phyloP scores from a whole-genome alignment of 2,797 vertebrate species.

The Okamejei kenojei region DNA sequence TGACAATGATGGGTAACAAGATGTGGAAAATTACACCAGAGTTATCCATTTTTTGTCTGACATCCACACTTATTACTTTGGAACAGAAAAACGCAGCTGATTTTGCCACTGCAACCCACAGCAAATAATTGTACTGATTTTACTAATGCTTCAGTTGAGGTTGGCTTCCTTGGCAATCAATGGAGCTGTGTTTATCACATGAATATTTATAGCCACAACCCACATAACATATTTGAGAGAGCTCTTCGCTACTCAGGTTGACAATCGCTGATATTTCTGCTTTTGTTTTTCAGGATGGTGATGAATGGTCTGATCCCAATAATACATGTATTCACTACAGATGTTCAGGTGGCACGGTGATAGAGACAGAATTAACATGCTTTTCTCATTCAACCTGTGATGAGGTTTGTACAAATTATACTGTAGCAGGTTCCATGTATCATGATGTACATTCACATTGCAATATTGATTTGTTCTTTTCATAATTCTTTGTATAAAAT shows the following conservation, averaged over 20 bases:
- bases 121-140: too few relatives aligned
- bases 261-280: not conserved
- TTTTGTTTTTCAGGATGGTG: constrained; percentile 1
- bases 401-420: not conserved
- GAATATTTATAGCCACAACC: not conserved
- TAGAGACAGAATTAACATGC: not conserved
- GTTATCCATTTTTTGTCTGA: not conserved
- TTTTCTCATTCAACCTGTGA: not conserved
- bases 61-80: not conserved
- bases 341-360: not conserved
- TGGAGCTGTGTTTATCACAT: not conserved
- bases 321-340: not conserved
- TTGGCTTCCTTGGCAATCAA: too few relatives aligned
- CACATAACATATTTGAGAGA: not conserved
- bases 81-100: not conserved
- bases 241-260: not conserved
- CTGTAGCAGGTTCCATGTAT: not conserved
- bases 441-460: not conserved
- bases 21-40: not conserved
- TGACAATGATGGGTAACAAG: not conserved
- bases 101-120: not conserved
- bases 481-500: too few relatives aligned
- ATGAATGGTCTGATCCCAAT: not conserved
- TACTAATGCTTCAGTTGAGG: too few relatives aligned
- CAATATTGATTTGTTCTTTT: not conserved